A percentile compares a stretch with the other conserved stretches of the same genome.
phyloP scores from a whole-genome alignment of 2,888 invertebrate species.

The Poecilobothrus nobilitatus region DNA sequence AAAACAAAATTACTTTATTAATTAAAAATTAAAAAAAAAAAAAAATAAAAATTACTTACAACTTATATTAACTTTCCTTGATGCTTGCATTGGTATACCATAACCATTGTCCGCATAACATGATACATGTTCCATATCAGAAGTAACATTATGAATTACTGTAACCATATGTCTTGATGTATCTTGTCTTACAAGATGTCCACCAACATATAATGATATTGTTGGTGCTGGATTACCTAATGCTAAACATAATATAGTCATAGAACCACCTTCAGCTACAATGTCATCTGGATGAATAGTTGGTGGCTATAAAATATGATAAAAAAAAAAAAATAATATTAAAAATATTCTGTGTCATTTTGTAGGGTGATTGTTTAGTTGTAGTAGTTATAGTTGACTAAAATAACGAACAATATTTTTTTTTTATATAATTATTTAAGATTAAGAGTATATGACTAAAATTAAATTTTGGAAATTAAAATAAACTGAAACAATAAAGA shows the following conservation, averaged over 20 bases:
- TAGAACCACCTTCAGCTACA: slow-evolving; percentile 74
- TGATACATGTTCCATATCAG: slow-evolving; percentile 77
- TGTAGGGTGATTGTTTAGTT: neutral
- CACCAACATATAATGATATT: slow-evolving; percentile 67
- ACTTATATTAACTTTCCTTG: slow-evolving; percentile 68
- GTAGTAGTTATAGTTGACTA: neutral
- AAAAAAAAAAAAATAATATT: neutral
- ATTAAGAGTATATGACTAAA: too few species aligned
- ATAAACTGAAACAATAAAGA: too few species aligned
- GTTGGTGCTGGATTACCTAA: slow-evolving; percentile 80
- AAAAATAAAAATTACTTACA: slow-evolving; percentile 51
- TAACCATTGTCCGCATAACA: slow-evolving; percentile 85
- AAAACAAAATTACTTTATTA: slow-evolving; percentile 41
- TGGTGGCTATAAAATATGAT: slow-evolving; percentile 53
- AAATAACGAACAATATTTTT: neutral
- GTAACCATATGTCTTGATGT: slow-evolving; percentile 79
- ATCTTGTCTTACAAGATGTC: slow-evolving; percentile 69
- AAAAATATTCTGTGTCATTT: too few species aligned
- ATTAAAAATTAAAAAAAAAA: too few species aligned
- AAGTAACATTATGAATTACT: slow-evolving; percentile 73
- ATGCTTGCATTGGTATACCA: slow-evolving; percentile 78
- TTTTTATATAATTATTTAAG: too few species aligned
- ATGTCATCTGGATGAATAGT: slow-evolving; percentile 75
- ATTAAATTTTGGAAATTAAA: too few species aligned
- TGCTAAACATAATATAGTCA: slow-evolving; percentile 77